Percentiles rank a stretch among this genome's conserved stretches.
These are phyloP conservation scores for Scleropages formosus DNA, from an alignment of 2,797 vertebrate genomes.

Conservation along the genomic window DNA sequence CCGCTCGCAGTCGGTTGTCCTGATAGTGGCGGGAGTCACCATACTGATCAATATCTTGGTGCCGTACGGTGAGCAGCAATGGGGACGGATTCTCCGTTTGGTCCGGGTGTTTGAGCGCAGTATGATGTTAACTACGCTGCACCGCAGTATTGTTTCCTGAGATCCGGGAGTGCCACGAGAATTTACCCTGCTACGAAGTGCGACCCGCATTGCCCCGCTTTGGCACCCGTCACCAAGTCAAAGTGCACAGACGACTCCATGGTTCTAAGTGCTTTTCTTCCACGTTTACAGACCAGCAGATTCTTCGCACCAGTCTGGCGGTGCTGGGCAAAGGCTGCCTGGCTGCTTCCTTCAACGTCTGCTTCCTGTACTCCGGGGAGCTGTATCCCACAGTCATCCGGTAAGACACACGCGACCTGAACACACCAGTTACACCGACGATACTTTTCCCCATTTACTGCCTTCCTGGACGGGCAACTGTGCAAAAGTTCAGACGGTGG, in stretches of 20 bases:
- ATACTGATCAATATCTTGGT: conserved; percentile 80
- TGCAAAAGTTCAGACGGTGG: not conserved
- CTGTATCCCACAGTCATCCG: conserved; percentile 86
- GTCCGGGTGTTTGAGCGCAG: not conserved
- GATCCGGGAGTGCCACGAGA: not conserved
- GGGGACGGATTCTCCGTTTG: not conserved
- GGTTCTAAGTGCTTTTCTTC: not conserved
- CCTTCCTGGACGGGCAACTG: not conserved
- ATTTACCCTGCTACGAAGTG: too few species aligned
- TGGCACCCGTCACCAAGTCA: too few species aligned
- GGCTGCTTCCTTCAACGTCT: conserved; percentile 82
- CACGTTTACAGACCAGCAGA: conserved; percentile 68
- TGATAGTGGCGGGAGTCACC: conserved; percentile 73
- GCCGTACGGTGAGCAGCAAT: conserved; percentile 69
- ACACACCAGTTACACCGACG: too few species aligned
- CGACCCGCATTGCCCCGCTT: too few species aligned
- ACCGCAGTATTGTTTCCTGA: not conserved
- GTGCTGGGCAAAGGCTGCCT: conserved; percentile 90
- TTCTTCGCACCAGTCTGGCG: conserved; percentile 73
- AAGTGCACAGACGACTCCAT: too few species aligned
- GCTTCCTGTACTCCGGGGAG: conserved; percentile 84
- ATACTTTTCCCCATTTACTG: not conserved
- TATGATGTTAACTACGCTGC: not conserved
- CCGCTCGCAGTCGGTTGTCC: conserved; percentile 68
- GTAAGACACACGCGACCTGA: conserved; percentile 51